Evolutionary conservation across 2,888 invertebrate genomes (phyloP).

Genomic region (Adelphocoris suturalis): DNA sequence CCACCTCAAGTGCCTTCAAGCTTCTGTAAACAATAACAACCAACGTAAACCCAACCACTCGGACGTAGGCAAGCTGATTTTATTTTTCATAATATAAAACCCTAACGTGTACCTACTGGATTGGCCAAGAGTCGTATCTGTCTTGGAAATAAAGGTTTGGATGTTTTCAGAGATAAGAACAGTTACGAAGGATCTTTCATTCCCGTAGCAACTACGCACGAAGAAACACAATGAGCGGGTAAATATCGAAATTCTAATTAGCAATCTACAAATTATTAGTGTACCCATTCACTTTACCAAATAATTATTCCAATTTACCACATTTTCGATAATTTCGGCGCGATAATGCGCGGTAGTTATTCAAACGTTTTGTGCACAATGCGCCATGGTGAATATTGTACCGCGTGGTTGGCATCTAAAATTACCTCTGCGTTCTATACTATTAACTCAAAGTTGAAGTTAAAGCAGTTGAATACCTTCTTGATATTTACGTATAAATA

Average conservation of each 20-base stretch:
- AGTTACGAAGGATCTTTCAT: constrained; percentile 52
- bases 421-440: too few relatives aligned
- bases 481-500: too few relatives aligned
- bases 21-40: background rate
- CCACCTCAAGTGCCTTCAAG: background rate
- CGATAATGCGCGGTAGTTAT: too few relatives aligned
- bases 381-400: too few relatives aligned
- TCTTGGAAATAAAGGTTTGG: constrained; percentile 57
- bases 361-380: too few relatives aligned
- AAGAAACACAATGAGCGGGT: constrained; percentile 61
- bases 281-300: background rate
- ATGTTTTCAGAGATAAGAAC: constrained; percentile 59
- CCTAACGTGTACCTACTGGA: constrained; percentile 63
- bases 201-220: background rate
- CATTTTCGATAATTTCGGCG: too few relatives aligned
- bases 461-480: too few relatives aligned
- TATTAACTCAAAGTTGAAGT: too few relatives aligned
- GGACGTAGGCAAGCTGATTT: background rate
- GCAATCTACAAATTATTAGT: background rate
- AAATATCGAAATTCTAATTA: constrained; percentile 23
- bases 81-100: constrained; percentile 25
- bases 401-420: too few relatives aligned
- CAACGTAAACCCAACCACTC: background rate
- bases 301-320: background rate
- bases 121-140: constrained; percentile 56